Evolutionary conservation across 2,797 vertebrate species (phyloP).

Genomic region (Antrozous pallidus): DNA sequence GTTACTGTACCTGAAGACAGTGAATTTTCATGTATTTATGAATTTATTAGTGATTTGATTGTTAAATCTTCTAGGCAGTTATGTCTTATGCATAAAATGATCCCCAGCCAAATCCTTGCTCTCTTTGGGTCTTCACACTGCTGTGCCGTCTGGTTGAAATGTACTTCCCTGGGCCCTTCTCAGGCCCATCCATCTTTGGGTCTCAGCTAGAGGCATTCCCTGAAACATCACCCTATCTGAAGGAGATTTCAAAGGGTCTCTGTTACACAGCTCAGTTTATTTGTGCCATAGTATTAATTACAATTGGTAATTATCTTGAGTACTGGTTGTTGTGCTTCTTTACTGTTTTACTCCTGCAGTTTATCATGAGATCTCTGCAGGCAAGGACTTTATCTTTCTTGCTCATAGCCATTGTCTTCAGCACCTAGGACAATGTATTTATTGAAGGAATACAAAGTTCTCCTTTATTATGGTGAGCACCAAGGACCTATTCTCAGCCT

Average conservation of each 20-base stretch:
- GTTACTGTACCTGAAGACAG: background rate
- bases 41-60: constrained; percentile 6
- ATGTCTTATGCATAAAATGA: background rate
- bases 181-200: no score
- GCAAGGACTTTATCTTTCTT: background rate
- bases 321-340: background rate
- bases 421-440: background rate
- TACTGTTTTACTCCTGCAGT: background rate
- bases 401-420: background rate
- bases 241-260: background rate
- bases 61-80: background rate
- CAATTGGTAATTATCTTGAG: background rate
- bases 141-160: background rate
- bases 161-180: background rate
- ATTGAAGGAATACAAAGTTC: background rate
- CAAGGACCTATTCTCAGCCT: background rate
- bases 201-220: background rate
- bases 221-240: background rate
- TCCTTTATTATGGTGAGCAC: background rate
- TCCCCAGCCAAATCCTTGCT: background rate
- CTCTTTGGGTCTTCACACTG: background rate
- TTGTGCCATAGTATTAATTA: background rate
- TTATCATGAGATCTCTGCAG: background rate
- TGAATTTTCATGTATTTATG: background rate
- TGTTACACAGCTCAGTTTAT: background rate